These are phyloP conservation scores for Jaculus jaculus DNA, from an alignment of 2,113 vertebrate species.

Conservation along the genomic window DNA sequence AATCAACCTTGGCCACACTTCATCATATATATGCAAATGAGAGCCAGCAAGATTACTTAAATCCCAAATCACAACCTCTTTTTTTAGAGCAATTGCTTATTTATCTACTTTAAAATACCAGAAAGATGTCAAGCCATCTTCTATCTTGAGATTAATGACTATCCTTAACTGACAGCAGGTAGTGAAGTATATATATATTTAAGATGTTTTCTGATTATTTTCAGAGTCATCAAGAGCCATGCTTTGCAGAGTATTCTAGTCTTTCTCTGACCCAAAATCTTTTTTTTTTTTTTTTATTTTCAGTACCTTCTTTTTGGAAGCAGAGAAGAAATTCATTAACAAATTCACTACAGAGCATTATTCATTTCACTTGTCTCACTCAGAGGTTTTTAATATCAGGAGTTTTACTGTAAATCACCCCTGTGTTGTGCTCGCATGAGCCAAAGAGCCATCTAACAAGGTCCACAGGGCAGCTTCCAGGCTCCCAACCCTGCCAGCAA, in stretches of 20 bases:
- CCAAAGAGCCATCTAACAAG: conserved; percentile 30
- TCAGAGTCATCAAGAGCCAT: conserved; percentile 49
- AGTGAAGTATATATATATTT: not conserved
- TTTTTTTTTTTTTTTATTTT: not conserved
- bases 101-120: conserved; percentile 67
- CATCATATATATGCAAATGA: conserved; percentile 56
- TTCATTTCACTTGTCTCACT: conserved; percentile 55
- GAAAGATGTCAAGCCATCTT: conserved; percentile 56
- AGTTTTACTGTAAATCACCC: conserved; percentile 62
- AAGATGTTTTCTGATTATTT: conserved; percentile 54
- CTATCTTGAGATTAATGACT: conserved; percentile 68
- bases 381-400: conserved; percentile 58
- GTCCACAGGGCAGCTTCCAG: not conserved
- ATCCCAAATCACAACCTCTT: conserved; percentile 21
- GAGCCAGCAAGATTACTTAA: conserved; percentile 55
- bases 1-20: conserved; percentile 32
- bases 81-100: conserved; percentile 54
- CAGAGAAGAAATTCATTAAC: conserved; percentile 64
- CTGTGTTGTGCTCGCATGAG: conserved; percentile 33
- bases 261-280: not conserved
- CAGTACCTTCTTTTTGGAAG: conserved; percentile 11
- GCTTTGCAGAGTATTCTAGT: not conserved
- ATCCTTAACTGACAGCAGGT: conserved; percentile 42
- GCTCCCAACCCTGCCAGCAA: conserved; percentile 16
- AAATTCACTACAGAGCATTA: conserved; percentile 57